Evolutionary conservation across 2,113 vertebrate species (phyloP), one percentile per base, ranked within the genome.

Genomic region (Ochotona curzoniae): DNA sequence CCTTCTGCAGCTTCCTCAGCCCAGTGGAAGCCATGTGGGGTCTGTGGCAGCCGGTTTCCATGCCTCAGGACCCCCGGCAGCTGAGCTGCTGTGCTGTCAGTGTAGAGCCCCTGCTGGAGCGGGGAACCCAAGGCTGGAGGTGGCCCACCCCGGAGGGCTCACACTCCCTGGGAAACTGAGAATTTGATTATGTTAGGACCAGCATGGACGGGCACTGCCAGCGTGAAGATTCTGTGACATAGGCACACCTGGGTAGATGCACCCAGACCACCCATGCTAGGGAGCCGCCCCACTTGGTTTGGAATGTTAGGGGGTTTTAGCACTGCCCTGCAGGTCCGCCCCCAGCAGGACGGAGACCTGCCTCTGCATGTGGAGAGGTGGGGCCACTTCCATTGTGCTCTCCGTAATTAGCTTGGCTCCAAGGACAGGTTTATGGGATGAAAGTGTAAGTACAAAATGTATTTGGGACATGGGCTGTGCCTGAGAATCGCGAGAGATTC

Each of bases 1-100:
- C 83, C 87, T 93, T 81, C 67, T 63, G 78, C 61, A 84, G 6
- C 71, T 76, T 83, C 84, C 94, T 6, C 18, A 69, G 38, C 95
- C 67, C 26, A 81, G 51, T 84, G 90, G 57, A 84, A 93, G 75
- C 64, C 47, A 7, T 38, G 63, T 25, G 32, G 86, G 47, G 80
- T 25, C 51, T 66, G 74, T 3, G 85, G 60, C n/a, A 21, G 66
- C 8, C 38, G 78, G 74, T 61, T 57, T 4, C 89, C 61, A 9
- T 9, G 1, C n/a, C 49, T 51, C 4, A 66, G 76, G 60, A 44
- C 49, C 7, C 20, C 2, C 10, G 12, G 51, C 15, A 18, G 82
- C 66, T 11, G 2, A 1, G 17, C 38, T 64, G 73, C 49, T 75
- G 18, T 5, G 8, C 18, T 0, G 11, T 23, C 51, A 54, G 21